Base-by-base conservation (phyloP, 2,113 vertebrate genomes). In the Lontra canadensis region DNA sequence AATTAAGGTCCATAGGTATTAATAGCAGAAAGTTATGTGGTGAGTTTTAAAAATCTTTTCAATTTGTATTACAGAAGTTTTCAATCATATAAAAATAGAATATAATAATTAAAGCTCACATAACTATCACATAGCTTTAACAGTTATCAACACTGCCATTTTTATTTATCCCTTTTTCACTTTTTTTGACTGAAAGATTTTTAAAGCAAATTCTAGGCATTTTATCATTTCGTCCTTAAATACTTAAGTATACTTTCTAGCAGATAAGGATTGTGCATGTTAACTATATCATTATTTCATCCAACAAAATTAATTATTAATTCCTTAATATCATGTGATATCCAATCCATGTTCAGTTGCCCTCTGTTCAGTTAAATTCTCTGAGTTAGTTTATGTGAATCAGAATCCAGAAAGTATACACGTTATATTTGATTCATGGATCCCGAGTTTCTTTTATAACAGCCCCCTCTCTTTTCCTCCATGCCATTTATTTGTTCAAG, bases 41-140 rank as follows among this genome's bases (percentile, higher is more conserved):
- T 36, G 4, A 89, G 91, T 39, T 73, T 88, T 13, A 0, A 4
- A 21, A 78, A 63, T 34, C 10, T 73, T 80, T 69, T 63, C 15
- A 74, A 14, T 78, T 92, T 97, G 69, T 93, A 71, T 67, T 80
- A 34, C 59, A 80, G 76, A 90, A 61, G 15, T 91, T 95, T 95
- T 95, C 42, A 93, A 71, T 57, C 20, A 26, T 65, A 59, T 82
- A 83, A 67, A 83, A 73, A n/a, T 83, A 88, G 73, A 73, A 93
- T 91, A 89, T 4, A n/a, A n/a, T 71, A 69, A 84, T 26, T 4
- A 88, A 49, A 88, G 83, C n/a, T 44, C 67, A 59, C 78, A 8
- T 78, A 93, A 90, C 14, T 21, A 18, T 26, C 12, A 88, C 20
- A 84, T 1, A 61, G 4, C 34, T 94, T 87, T 93, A 39, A 73